Conservation (phyloP, 53 echinoderm and acorn worm genomes). For the Arbacia lixula region DNA sequence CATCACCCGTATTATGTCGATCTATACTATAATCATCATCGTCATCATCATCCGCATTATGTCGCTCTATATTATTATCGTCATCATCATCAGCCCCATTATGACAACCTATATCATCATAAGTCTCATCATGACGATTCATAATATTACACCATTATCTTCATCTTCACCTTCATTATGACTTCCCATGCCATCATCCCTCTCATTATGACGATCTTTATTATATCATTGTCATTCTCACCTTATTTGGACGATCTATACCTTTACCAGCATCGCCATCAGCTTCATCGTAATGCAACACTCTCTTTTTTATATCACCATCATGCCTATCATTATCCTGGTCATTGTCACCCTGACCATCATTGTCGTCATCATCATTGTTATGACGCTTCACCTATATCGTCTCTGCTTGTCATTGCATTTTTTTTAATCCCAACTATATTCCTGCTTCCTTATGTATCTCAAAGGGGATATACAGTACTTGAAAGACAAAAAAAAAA, state of each 20-base stretch:
- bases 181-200: too few species aligned
- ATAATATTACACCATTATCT: not conserved
- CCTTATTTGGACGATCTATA: too few species aligned
- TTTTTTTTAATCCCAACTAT: too few species aligned
- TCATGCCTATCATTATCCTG: not conserved
- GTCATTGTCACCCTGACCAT: not conserved
- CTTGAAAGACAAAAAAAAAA: too few species aligned
- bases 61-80: not conserved
- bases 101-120: not conserved
- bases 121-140: not conserved
- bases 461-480: too few species aligned
- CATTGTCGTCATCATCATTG: not conserved
- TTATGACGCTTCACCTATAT: too few species aligned
- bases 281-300: not conserved
- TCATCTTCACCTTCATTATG: not conserved
- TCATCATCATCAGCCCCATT: not conserved
- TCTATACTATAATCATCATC: not conserved
- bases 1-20: not conserved
- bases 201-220: too few species aligned
- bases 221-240: too few species aligned
- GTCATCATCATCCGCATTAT: not conserved
- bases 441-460: too few species aligned
- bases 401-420: too few species aligned
- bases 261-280: too few species aligned
- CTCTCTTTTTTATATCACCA: too few species aligned